A percentile compares a stretch with the other conserved stretches of the same genome.
These are phyloP conservation scores for Kryphioiulus occultus DNA, from an alignment of 2,888 invertebrate genomes.

Conservation along the genomic window DNA sequence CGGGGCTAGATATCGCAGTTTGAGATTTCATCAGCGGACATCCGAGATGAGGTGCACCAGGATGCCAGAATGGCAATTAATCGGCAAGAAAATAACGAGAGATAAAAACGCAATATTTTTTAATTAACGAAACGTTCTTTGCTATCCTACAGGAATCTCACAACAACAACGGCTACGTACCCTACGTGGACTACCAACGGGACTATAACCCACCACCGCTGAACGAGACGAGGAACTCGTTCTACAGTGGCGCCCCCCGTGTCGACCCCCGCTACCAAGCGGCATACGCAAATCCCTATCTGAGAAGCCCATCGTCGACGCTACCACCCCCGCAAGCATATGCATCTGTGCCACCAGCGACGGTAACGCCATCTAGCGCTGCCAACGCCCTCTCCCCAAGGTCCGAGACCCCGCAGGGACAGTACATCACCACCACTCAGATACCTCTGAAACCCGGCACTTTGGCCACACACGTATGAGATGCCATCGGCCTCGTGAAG, in stretches of 20 bases:
- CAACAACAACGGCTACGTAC: slow-evolving; percentile 84
- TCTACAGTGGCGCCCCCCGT: slow-evolving; percentile 53
- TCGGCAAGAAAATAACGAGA: neutral
- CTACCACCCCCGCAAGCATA: slow-evolving; percentile 61
- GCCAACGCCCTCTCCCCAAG: slow-evolving; percentile 56
- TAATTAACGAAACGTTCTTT: neutral
- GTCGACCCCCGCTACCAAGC: slow-evolving; percentile 89
- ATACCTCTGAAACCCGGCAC: slow-evolving; percentile 70
- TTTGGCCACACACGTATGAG: slow-evolving; percentile 73
- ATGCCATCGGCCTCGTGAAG: neutral
- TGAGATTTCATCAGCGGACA: too few species aligned
- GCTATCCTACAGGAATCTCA: slow-evolving; percentile 60
- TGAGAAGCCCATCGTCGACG: slow-evolving; percentile 72
- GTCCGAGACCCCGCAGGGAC: slow-evolving; percentile 61
- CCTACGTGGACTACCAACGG: slow-evolving; percentile 86
- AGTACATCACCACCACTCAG: slow-evolving; percentile 68
- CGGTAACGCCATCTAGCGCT: slow-evolving; percentile 52
- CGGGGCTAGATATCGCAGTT: too few species aligned
- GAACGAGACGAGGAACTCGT: slow-evolving; percentile 58
- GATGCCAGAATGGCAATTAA: neutral
- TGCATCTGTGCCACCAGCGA: slow-evolving; percentile 57
- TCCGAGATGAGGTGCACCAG: neutral
- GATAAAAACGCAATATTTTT: neutral
- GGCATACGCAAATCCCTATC: slow-evolving; percentile 83
- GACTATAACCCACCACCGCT: slow-evolving; percentile 82